phyloP scores from a whole-genome alignment of 2,888 invertebrate genomes.

The Ophion costatus region DNA sequence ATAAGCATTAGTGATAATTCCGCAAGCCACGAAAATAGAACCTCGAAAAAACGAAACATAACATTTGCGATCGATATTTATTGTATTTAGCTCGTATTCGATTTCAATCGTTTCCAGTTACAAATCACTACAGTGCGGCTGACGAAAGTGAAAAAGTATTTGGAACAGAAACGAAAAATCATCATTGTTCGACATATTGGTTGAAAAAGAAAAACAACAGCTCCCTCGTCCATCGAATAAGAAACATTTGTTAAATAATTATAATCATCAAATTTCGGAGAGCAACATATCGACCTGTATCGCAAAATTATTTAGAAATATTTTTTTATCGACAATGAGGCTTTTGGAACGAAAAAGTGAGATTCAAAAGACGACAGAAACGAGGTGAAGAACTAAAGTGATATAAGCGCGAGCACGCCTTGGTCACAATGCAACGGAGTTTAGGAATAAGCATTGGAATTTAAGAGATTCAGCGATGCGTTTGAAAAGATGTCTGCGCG shows the following conservation, averaged over 20 bases:
- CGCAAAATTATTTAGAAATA: constrained; percentile 65
- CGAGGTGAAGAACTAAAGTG: constrained; percentile 18
- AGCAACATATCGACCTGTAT: constrained; percentile 63
- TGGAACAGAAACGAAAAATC: constrained; percentile 11
- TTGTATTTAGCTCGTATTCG: constrained; percentile 58
- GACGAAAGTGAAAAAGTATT: constrained; percentile 5
- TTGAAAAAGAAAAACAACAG: constrained; percentile 26
- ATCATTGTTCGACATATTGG: constrained; percentile 37
- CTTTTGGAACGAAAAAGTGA: constrained; percentile 27
- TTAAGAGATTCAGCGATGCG: constrained; percentile 35
- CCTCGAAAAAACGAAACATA: constrained; percentile 58
- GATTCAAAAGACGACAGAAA: constrained; percentile 3
- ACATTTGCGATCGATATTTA: constrained; percentile 52
- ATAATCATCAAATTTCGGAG: constrained; percentile 55
- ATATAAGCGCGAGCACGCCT: constrained; percentile 55
- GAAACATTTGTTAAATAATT: constrained; percentile 46
- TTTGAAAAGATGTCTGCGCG: constrained; percentile 28
- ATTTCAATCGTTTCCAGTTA: constrained; percentile 54
- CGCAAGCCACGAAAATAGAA: constrained; percentile 23
- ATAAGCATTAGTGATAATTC: constrained; percentile 44
- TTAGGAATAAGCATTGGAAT: constrained; percentile 51
- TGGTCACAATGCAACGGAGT: constrained; percentile 57
- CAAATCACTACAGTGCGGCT: constrained; percentile 28
- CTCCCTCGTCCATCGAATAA: constrained; percentile 53
- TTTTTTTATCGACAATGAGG: constrained; percentile 67